Conservation (phyloP, 2,113 vertebrate species). For the Scortum barcoo region DNA sequence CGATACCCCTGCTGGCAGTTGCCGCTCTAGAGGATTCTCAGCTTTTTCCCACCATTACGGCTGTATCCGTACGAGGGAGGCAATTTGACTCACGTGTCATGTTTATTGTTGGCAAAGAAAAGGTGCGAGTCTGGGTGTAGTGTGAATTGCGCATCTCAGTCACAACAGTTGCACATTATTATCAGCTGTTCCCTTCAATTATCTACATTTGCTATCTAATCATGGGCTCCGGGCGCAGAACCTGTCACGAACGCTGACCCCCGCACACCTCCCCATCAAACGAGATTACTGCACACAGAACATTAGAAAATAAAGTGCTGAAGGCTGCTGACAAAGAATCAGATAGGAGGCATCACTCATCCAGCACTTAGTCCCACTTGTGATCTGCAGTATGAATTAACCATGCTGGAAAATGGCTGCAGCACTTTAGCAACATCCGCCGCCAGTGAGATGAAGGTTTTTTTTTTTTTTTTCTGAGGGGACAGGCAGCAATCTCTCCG, state of each 20-base stretch:
- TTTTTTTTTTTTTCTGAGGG: conserved; percentile 56
- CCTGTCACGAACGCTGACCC: conserved; percentile 10
- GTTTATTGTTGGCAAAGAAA: conserved; percentile 17
- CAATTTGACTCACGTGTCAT: conserved; percentile 12
- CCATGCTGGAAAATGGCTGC: conserved; percentile 44
- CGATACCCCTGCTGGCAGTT: neutral
- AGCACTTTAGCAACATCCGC: conserved; percentile 2
- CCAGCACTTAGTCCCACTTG: conserved; percentile 45
- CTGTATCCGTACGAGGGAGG: conserved; percentile 23
- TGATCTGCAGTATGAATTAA: conserved; percentile 59
- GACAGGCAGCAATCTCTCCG: conserved; percentile 48
- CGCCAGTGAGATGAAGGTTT: conserved; percentile 14
- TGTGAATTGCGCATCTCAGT: conserved; percentile 18
- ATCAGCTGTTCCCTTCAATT: conserved; percentile 42
- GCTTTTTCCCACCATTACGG: neutral
- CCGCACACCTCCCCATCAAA: conserved; percentile 38
- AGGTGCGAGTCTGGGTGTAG: neutral
- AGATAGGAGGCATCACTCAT: conserved; percentile 57
- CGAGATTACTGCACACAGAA: conserved; percentile 28
- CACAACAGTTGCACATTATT: conserved; percentile 41
- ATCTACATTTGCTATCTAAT: conserved; percentile 59
- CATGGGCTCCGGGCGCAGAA: conserved; percentile 24
- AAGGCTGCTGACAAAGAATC: conserved; percentile 42
- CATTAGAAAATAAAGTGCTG: conserved; percentile 46
- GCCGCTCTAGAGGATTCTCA: conserved; percentile 17